These are phyloP conservation scores for Silurus aristotelis DNA, from an alignment of 2,797 vertebrate genomes.

Conservation along the genomic window DNA sequence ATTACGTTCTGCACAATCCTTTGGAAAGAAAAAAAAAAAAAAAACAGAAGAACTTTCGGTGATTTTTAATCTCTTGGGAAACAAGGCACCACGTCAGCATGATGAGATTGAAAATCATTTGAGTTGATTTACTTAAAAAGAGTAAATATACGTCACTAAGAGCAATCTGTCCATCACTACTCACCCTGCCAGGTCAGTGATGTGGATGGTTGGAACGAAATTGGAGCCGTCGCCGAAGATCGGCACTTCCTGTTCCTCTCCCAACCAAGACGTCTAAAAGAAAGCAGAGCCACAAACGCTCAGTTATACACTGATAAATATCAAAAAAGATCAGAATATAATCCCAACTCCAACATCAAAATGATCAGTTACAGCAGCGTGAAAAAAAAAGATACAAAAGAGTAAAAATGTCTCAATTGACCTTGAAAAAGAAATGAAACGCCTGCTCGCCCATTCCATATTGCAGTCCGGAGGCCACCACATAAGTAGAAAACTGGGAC, in stretches of 20 bases:
- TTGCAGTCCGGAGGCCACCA: slow-evolving; percentile 86
- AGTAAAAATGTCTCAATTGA: slow-evolving; percentile 52
- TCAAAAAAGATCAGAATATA: not conserved
- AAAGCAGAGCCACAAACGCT: slow-evolving; percentile 20
- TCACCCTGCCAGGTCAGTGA: slow-evolving; percentile 87
- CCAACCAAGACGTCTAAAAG: slow-evolving; percentile 81
- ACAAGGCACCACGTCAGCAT: not conserved
- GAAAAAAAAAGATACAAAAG: not conserved
- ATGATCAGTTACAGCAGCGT: not conserved
- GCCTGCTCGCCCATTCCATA: slow-evolving; percentile 88
- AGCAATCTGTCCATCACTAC: not conserved
- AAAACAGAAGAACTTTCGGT: not conserved
- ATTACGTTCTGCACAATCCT: slow-evolving; percentile 86
- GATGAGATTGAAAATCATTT: too few species aligned
- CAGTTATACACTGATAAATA: not conserved
- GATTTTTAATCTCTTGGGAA: not conserved
- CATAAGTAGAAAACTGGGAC: slow-evolving; percentile 76
- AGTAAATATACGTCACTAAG: not conserved
- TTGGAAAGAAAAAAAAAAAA: slow-evolving; percentile 17
- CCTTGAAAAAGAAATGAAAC: slow-evolving; percentile 92
- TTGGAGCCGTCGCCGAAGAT: slow-evolving; percentile 87
- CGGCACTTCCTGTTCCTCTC: slow-evolving; percentile 72
- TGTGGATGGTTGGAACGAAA: slow-evolving; percentile 84
- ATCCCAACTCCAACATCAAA: not conserved
- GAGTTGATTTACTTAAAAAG: not conserved